phyloP scores from a whole-genome alignment of 2,113 vertebrate species.

The Plectropomus leopardus region DNA sequence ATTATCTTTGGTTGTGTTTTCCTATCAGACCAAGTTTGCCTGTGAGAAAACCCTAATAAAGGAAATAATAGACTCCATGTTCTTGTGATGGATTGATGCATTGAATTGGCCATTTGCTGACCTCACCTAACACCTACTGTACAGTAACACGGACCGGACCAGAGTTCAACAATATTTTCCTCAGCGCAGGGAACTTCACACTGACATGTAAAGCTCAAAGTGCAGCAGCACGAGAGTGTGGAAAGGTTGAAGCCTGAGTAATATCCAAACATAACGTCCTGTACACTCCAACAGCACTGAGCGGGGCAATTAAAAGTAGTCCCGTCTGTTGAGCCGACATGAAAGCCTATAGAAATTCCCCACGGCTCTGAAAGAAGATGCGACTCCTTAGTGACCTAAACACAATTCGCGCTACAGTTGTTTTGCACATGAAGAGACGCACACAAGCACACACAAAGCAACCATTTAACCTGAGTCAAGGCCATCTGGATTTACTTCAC shows the following conservation, averaged over 20 bases:
- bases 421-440: slow-evolving; percentile 50
- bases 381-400: slow-evolving; percentile 57
- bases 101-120: slow-evolving; percentile 32
- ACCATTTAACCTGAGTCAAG: slow-evolving; percentile 60
- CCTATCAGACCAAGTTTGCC: slow-evolving; percentile 50
- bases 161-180: slow-evolving; percentile 29
- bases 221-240: slow-evolving; percentile 27
- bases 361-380: slow-evolving; percentile 55
- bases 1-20: slow-evolving; percentile 34
- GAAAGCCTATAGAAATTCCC: slow-evolving; percentile 68
- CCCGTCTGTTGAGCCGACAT: slow-evolving; percentile 18
- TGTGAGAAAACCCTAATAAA: slow-evolving; percentile 75
- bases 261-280: slow-evolving; percentile 37
- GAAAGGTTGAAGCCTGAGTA: slow-evolving; percentile 47
- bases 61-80: slow-evolving; percentile 32
- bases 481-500: slow-evolving; percentile 69
- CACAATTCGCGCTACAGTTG: slow-evolving; percentile 40
- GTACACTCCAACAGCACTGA: slow-evolving; percentile 2
- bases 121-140: slow-evolving; percentile 6
- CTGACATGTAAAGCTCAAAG: slow-evolving; percentile 40
- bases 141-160: slow-evolving; percentile 3
- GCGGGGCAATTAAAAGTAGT: slow-evolving; percentile 19
- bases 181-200: slow-evolving; percentile 47
- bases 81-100: slow-evolving; percentile 55
- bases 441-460: slow-evolving; percentile 56